These are phyloP conservation scores for Oconnorella tubifera DNA, from an alignment of 2,888 invertebrate genomes.

Conservation along the genomic window DNA sequence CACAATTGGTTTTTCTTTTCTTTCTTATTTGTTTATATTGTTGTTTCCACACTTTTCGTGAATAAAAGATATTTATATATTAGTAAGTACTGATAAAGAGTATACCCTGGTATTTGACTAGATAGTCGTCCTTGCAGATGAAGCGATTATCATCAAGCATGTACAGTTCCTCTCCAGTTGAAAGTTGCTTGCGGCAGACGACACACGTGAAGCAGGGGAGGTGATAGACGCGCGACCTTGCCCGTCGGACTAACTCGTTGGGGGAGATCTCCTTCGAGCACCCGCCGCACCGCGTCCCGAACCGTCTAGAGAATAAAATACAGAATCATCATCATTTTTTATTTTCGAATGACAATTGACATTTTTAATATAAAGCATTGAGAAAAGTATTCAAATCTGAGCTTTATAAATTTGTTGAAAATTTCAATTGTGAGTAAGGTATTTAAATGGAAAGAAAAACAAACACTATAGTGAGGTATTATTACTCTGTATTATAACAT, in stretches of 20 bases:
- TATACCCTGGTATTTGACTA: too few species aligned
- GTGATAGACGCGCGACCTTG: slow-evolving; percentile 96
- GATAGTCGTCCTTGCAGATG: slow-evolving; percentile 97
- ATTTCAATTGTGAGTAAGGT: too few species aligned
- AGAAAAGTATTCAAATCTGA: too few species aligned
- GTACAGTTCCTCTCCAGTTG: slow-evolving; percentile 97
- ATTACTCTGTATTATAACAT: too few species aligned
- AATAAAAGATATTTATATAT: not conserved
- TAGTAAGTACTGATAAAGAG: slow-evolving; percentile 18
- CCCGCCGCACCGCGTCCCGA: slow-evolving; percentile 96
- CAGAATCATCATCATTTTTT: too few species aligned
- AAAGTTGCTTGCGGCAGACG: slow-evolving; percentile 93
- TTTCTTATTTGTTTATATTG: too few species aligned
- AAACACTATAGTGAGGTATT: too few species aligned
- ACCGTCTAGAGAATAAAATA: slow-evolving; percentile 68
- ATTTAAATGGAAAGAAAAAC: too few species aligned
- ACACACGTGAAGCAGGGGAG: slow-evolving; percentile 98
- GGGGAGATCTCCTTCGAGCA: slow-evolving; percentile 95
- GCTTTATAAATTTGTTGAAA: too few species aligned
- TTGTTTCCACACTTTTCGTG: not conserved
- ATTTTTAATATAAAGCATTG: too few species aligned
- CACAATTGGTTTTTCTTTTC: not conserved
- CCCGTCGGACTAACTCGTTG: slow-evolving; percentile 92
- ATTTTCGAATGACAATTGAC: too few species aligned
- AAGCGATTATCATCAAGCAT: slow-evolving; percentile 97